Conservation (phyloP, 2,113 vertebrate species). For the Poicephalus gulielmi region DNA sequence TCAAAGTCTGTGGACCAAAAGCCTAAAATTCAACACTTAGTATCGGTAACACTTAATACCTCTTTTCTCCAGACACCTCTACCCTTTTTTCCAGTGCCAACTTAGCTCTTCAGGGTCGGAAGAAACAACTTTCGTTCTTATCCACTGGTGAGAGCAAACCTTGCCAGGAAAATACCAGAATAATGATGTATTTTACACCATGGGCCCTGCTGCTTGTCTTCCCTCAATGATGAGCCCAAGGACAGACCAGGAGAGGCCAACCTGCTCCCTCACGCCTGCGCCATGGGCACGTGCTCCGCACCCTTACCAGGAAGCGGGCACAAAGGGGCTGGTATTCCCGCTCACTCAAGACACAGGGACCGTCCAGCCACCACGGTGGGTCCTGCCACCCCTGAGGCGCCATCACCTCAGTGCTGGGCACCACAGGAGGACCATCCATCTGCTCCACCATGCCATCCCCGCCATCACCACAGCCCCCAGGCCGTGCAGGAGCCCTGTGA, state of each 20-base stretch:
- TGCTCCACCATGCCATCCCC: not conserved
- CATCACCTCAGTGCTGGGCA: not conserved
- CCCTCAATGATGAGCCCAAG: rapidly evolving
- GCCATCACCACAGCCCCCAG: not conserved
- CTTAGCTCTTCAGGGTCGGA: not conserved
- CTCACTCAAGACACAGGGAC: not conserved
- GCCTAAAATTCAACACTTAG: not conserved
- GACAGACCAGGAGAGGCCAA: not conserved
- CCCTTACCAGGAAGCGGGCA: rapidly evolving
- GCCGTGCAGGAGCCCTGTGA: not conserved
- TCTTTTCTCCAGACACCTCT: not conserved
- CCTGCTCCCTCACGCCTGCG: rapidly evolving
- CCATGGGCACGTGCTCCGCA: rapidly evolving
- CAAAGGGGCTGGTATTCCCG: rapidly evolving
- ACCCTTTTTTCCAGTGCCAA: not conserved
- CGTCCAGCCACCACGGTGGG: rapidly evolving
- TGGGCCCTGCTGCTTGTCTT: not conserved
- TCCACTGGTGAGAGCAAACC: not conserved
- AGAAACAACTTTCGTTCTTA: not conserved
- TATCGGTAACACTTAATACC: not conserved
- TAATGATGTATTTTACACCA: not conserved
- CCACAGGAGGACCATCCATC: rapidly evolving
- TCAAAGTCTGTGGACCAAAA: not conserved
- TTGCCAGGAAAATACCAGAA: not conserved
- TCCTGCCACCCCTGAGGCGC: not conserved